phyloP scores from a whole-genome alignment of 2,113 vertebrate genomes.

The Hiodon alosoides region DNA sequence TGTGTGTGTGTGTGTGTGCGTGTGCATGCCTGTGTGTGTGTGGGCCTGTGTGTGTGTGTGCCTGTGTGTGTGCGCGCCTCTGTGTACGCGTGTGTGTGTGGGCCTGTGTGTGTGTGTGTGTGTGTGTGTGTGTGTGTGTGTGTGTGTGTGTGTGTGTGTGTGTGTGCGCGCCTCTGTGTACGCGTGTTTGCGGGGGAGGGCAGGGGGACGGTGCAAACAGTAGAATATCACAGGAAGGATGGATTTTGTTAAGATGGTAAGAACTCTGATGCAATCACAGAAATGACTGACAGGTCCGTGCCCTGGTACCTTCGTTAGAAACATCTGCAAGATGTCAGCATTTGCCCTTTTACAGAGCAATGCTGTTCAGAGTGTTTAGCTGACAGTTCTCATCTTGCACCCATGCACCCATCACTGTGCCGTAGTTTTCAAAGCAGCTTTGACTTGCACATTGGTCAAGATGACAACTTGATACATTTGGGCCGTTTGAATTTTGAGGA shows the following conservation, averaged over 20 bases:
- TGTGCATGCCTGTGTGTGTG: no score
- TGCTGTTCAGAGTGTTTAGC: conserved; percentile 3
- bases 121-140: background rate
- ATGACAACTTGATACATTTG: background rate
- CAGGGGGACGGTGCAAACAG: background rate
- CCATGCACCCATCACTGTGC: background rate
- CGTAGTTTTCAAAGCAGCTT: background rate
- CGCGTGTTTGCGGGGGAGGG: background rate
- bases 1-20: background rate
- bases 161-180: background rate
- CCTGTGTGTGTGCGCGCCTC: background rate
- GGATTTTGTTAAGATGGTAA: conserved; percentile 7
- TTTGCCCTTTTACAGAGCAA: background rate
- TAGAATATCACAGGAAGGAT: background rate
- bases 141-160: background rate
- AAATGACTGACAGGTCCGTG: conserved; percentile 19
- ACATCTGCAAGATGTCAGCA: background rate
- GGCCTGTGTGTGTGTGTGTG: conserved; percentile 1
- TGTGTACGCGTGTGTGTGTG: no score
- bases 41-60: background rate
- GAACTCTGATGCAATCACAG: conserved; percentile 20
- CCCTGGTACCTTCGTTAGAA: background rate
- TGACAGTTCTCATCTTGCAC: background rate
- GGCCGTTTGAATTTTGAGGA: background rate
- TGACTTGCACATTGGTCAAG: background rate